Percentiles rank a stretch among this genome's conserved stretches.
phyloP scores from a whole-genome alignment of 2,888 invertebrate genomes.

The Himalopsyche kuldschensis region DNA sequence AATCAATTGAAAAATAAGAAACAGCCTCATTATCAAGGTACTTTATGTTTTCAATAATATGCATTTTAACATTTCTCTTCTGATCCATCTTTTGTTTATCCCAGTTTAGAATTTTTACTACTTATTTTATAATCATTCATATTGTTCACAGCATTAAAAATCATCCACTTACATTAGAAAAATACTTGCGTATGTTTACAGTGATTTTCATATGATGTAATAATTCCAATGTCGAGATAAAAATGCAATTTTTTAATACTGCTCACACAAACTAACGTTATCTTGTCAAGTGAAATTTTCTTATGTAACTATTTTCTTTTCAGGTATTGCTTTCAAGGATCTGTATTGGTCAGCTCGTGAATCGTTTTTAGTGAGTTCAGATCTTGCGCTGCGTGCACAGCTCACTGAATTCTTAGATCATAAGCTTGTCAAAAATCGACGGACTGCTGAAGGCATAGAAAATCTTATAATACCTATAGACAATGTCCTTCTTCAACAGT shows the following conservation, averaged over 20 bases:
- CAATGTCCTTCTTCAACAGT: slow-evolving; percentile 72
- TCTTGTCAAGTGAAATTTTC: no score
- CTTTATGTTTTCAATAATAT: slow-evolving; percentile 30
- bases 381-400: slow-evolving; percentile 86
- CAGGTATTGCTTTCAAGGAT: slow-evolving; percentile 87
- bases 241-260: no score
- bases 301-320: slow-evolving; percentile 34
- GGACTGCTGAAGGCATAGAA: slow-evolving; percentile 81
- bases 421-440: slow-evolving; percentile 80
- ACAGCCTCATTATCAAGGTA: slow-evolving; percentile 75
- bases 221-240: no score
- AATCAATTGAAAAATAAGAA: slow-evolving; percentile 78
- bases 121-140: no score
- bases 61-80: background rate
- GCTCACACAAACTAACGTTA: no score
- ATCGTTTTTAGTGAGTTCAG: slow-evolving; percentile 89
- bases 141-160: no score
- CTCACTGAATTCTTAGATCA: slow-evolving; percentile 95
- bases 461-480: slow-evolving; percentile 79
- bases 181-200: no score
- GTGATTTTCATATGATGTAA: no score
- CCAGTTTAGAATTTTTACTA: no score
- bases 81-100: no score
- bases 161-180: no score
- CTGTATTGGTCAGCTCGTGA: slow-evolving; percentile 84